These are phyloP conservation scores for Eunapius fragilis DNA, from an alignment of 37 sponge, comb jelly and placozoan species.

Conservation along the genomic window DNA sequence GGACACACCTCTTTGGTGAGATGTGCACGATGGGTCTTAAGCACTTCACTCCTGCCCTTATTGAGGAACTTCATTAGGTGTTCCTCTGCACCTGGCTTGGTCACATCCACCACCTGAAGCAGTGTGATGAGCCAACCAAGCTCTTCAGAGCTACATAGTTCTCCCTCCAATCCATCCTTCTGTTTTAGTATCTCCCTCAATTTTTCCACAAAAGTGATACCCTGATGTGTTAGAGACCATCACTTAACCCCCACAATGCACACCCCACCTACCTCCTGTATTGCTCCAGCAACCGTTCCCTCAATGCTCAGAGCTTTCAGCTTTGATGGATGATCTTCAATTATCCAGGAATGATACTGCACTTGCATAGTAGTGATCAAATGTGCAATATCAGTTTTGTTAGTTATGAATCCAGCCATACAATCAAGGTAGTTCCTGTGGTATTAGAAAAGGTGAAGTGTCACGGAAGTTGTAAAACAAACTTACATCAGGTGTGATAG, in stretches of 20 bases:
- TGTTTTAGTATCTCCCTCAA: constrained; percentile 3
- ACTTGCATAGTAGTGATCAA: not conserved
- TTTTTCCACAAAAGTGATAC: constrained; percentile 12
- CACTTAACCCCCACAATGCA: not conserved
- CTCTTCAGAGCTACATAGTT: constrained; percentile 9
- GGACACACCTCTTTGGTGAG: constrained; percentile 13
- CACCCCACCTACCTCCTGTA: not conserved
- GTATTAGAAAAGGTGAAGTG: not conserved
- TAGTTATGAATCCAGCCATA: not conserved
- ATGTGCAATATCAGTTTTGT: not conserved
- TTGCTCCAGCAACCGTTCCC: not conserved
- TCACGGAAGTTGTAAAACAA: too few relatives aligned
- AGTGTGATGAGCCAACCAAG: constrained; percentile 28
- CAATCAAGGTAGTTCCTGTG: not conserved
- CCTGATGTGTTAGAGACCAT: not conserved
- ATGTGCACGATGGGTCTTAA: constrained; percentile 12
- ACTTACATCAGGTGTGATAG: not conserved
- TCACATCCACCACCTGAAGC: constrained; percentile 42
- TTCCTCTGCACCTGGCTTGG: constrained; percentile 5
- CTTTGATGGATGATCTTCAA: not conserved
- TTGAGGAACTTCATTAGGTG: constrained; percentile 5
- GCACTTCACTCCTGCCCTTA: not conserved
- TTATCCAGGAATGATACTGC: not conserved
- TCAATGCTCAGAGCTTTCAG: not conserved
- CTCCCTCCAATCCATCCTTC: not conserved